Conservation (phyloP, 2,888 invertebrate species). For the Lepidochrysops patricia region DNA sequence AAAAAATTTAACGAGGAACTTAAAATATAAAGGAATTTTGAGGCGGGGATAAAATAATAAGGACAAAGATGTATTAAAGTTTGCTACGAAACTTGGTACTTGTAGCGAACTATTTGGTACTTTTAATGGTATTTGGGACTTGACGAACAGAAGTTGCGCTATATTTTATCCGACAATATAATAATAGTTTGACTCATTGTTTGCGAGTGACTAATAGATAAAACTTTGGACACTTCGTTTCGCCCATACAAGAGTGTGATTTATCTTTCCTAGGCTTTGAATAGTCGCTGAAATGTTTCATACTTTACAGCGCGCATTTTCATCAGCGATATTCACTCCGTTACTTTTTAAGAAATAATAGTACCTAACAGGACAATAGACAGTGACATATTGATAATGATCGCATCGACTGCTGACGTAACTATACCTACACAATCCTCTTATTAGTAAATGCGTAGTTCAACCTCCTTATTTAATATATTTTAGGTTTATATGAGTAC, state of each 20-base stretch:
- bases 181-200: conserved; percentile 14
- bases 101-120: conserved; percentile 16
- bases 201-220: conserved; percentile 13
- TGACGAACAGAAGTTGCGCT: conserved; percentile 18
- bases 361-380: too few species aligned
- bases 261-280: not conserved
- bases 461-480: too few species aligned
- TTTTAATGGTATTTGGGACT: conserved; percentile 22
- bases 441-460: too few species aligned
- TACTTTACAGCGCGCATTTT: too few species aligned
- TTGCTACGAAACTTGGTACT: conserved; percentile 9
- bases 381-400: too few species aligned
- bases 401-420: too few species aligned
- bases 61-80: conserved; percentile 15
- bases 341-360: too few species aligned
- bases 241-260: not conserved
- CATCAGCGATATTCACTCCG: too few species aligned
- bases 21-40: conserved; percentile 10
- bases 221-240: not conserved
- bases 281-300: not conserved
- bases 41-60: conserved; percentile 13
- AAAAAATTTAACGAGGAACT: not conserved
- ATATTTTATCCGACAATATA: conserved; percentile 19
- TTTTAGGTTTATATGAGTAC: too few species aligned
- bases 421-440: too few species aligned